Conservation (phyloP, 2,888 invertebrate species). For the Digitonthophagus gazella region DNA sequence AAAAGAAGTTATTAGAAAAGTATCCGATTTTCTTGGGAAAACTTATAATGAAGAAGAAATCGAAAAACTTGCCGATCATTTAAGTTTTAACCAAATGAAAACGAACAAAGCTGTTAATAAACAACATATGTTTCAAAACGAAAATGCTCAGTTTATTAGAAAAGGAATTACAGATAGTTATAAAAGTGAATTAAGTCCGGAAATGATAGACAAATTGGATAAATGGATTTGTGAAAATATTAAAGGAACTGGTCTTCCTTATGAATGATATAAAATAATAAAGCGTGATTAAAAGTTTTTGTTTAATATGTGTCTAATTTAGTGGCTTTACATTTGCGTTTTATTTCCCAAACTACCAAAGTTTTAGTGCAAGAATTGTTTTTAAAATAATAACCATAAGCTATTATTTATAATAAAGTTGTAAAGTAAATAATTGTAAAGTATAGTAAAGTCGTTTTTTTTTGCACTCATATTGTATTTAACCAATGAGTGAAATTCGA, state of each 20-base stretch:
- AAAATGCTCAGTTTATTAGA: background rate
- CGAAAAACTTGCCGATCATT: slow-evolving; percentile 47
- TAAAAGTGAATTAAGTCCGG: background rate
- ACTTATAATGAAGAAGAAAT: slow-evolving; percentile 44
- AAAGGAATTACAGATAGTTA: background rate
- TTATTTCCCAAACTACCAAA: too few species aligned
- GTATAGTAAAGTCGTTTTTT: too few species aligned
- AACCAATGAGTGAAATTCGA: too few species aligned
- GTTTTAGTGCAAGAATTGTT: too few species aligned
- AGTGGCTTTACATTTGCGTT: too few species aligned
- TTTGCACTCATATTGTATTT: too few species aligned
- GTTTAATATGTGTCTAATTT: too few species aligned
- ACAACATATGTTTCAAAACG: background rate
- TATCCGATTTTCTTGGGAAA: slow-evolving; percentile 49
- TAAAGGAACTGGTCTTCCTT: background rate
- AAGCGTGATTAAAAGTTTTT: too few species aligned
- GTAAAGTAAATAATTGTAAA: too few species aligned
- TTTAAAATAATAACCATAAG: too few species aligned
- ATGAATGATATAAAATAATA: background rate
- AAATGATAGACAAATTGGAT: background rate
- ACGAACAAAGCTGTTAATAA: slow-evolving; percentile 52
- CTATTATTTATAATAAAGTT: too few species aligned
- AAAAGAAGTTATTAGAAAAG: slow-evolving; percentile 44
- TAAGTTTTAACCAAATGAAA: slow-evolving; percentile 55
- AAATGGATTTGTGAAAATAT: background rate